phyloP scores from a whole-genome alignment of 2,113 vertebrate genomes.

The Struthio camelus region DNA sequence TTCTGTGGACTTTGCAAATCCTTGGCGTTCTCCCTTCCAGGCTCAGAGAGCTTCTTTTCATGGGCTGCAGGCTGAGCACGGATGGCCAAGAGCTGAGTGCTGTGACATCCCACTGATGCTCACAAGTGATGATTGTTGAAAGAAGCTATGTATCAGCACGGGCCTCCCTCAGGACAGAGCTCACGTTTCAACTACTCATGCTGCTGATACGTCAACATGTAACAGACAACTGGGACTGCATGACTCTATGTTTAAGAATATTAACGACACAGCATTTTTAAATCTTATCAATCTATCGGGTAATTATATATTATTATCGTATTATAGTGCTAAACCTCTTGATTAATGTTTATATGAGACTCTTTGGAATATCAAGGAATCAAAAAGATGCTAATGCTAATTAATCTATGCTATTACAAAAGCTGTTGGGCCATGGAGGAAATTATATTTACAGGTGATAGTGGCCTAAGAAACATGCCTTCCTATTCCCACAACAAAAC shows the following conservation, averaged over 20 bases:
- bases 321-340: neutral
- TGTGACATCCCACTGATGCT: neutral
- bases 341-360: neutral
- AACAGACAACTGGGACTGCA: neutral
- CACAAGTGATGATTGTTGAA: accelerated
- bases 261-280: neutral
- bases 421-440: neutral
- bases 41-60: neutral
- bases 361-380: neutral
- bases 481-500: neutral
- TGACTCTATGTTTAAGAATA: neutral
- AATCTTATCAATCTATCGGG: neutral
- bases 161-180: neutral
- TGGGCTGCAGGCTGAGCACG: accelerated
- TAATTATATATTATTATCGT: neutral
- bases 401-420: neutral
- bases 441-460: neutral
- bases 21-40: neutral
- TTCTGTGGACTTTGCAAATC: neutral
- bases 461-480: neutral
- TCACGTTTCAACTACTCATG: neutral
- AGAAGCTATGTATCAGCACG: neutral
- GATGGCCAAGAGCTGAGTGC: accelerated
- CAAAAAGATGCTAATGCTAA: neutral
- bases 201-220: neutral